These are phyloP conservation scores for Cheilosia impressa DNA, from an alignment of 2,888 invertebrate species.

Conservation along the genomic window DNA sequence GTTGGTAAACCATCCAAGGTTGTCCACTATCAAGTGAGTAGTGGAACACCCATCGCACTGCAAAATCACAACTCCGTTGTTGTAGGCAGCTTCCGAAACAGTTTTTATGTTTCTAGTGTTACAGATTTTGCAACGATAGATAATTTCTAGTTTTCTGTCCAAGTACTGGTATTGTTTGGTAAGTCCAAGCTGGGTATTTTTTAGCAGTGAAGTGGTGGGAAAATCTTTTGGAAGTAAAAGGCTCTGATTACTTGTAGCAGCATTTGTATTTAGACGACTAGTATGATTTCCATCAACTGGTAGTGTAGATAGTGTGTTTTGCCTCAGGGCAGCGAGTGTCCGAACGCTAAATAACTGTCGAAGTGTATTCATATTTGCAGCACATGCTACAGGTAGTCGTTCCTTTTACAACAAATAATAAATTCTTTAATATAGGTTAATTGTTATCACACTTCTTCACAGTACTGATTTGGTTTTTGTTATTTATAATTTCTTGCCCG, in stretches of 20 bases:
- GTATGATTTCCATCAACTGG: constrained; percentile 43
- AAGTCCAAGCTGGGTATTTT: constrained; percentile 41
- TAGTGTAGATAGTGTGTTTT: constrained; percentile 35
- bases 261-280: constrained; percentile 32
- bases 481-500: constrained; percentile 7
- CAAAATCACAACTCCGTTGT: constrained; percentile 80
- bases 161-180: constrained; percentile 79
- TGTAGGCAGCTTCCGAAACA: constrained; percentile 81
- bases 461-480: too few relatives aligned
- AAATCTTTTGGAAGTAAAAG: constrained; percentile 42
- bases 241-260: constrained; percentile 18
- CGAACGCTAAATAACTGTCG: constrained; percentile 64
- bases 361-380: constrained; percentile 64
- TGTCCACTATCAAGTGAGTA: constrained; percentile 81
- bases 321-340: constrained; percentile 64
- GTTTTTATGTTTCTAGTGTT: constrained; percentile 81
- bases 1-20: constrained; percentile 80
- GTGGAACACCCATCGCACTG: constrained; percentile 82
- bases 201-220: constrained; percentile 30
- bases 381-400: constrained; percentile 28
- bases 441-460: constrained; percentile 12
- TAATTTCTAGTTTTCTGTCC: constrained; percentile 80
- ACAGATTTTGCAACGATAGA: constrained; percentile 81
- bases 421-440: constrained; percentile 10
- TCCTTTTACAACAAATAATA: not conserved